A percentile compares a stretch with the other conserved stretches of the same genome.
Evolutionary conservation across 2,113 vertebrate genomes (phyloP).

Genomic region (Mastomys natalensis): DNA sequence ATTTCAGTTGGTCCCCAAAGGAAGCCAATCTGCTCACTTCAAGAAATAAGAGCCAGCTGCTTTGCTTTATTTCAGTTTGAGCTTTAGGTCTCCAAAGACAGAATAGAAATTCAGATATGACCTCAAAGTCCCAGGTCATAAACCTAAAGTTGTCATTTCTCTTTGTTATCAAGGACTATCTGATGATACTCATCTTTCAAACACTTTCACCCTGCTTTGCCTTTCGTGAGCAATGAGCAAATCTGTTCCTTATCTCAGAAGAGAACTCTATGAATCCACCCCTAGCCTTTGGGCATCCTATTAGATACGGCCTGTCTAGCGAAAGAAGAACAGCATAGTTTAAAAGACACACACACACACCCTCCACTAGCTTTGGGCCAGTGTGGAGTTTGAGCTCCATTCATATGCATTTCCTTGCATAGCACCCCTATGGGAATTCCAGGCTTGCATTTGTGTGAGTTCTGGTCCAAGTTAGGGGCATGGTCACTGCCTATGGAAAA

Average conservation of each 20-base stretch:
- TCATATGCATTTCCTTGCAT: neutral
- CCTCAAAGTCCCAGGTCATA: neutral
- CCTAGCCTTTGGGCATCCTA: neutral
- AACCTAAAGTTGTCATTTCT: neutral
- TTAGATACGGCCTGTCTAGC: neutral
- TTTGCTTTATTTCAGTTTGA: conserved; percentile 33
- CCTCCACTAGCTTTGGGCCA: neutral
- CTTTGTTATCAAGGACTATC: neutral
- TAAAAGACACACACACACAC: neutral
- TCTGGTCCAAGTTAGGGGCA: conserved; percentile 35
- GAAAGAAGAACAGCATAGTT: neutral
- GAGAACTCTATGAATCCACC: conserved; percentile 7
- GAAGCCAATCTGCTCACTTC: neutral
- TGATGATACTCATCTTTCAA: neutral
- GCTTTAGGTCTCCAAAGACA: neutral
- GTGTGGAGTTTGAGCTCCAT: neutral
- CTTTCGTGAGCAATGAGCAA: neutral
- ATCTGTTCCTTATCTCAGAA: conserved; percentile 12
- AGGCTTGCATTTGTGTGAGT: neutral
- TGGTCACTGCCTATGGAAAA: conserved; percentile 16
- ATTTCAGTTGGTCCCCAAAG: conserved; percentile 51
- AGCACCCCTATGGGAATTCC: neutral
- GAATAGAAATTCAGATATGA: conserved; percentile 7
- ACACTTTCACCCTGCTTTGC: neutral
- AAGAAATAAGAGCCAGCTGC: conserved; percentile 39